phyloP scores from a whole-genome alignment of 30 jellyfish, hydroid and myxozoan genomes.

The Haliclystus octoradiatus region DNA sequence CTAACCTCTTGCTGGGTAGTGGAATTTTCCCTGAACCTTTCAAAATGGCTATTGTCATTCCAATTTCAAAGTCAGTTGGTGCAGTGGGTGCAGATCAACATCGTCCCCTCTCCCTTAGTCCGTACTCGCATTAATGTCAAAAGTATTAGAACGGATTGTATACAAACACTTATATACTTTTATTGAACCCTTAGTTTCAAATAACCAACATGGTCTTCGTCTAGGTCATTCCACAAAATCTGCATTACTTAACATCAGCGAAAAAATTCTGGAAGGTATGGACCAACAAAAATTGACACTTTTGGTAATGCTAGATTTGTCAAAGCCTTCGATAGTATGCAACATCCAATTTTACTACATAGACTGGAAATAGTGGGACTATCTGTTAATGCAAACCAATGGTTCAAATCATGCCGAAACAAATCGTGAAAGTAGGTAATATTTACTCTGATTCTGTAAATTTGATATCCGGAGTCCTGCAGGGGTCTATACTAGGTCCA shows the following conservation, averaged over 20 bases:
- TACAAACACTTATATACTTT: background rate
- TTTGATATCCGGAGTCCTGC: no score
- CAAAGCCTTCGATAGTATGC: no score
- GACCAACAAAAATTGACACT: no score
- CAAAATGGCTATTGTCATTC: background rate
- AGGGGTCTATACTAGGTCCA: no score
- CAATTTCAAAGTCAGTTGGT: background rate
- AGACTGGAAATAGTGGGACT: no score
- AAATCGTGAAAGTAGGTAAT: no score
- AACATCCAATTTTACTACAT: no score
- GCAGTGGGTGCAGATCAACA: background rate
- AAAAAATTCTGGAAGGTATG: background rate
- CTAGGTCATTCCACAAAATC: background rate
- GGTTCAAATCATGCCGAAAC: no score
- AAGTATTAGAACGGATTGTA: background rate
- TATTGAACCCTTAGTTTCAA: background rate
- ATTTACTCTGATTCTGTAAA: no score
- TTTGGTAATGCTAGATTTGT: no score
- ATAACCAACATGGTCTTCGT: background rate
- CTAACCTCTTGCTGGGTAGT: background rate
- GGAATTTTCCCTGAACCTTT: background rate
- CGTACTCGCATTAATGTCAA: background rate
- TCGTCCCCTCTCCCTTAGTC: constrained; percentile 1
- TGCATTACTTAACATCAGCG: background rate
- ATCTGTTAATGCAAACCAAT: no score